Evolutionary conservation across 2,113 vertebrate species (phyloP), one percentile per base, ranked within the genome.

Genomic region (Garra rufa): DNA sequence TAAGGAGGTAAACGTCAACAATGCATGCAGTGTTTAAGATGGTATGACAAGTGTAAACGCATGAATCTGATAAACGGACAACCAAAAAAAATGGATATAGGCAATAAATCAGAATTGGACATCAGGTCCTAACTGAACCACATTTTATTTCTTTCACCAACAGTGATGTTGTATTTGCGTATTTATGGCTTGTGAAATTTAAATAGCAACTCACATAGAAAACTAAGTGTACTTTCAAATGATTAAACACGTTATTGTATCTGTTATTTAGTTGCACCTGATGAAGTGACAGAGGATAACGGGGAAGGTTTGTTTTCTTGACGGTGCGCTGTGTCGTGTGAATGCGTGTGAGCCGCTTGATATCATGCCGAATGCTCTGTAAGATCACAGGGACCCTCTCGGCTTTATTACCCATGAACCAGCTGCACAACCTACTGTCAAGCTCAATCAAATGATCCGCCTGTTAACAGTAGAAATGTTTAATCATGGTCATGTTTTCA

Each of bases 301-400:
- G 83, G 90, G 90, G 87, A 92, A 94, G 93, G 93, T 94, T 92
- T 92, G 93, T 71, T n/a, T 71, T 71, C 5, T 70, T 44, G 41
- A 43, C 41, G 0, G 38, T 71, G 38, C n/a, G 21, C 21, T 94
- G 92, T 75, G 83, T 73, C 87, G 46, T 59, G 55, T 76, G 76
- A 21, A 77, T 85, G 90, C 88, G 86, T 90, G 65, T 89, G 65
- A 69, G 41, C 41, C 13, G 89, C 90, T 80, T 52, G 24, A 44
- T 65, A 38, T 28, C 30, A 19, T 59, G 48, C 19, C 19, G 1
- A 21, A 15, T 4, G 24, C 9, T 41, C 17, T 44, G 11, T 71
- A 24, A 44, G 41, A 43, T 43, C 21, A 44, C 69, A 24, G 41
- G 6, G 5, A 71, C 38, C 21, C 69, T 71, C 11, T 71, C 10